These are phyloP conservation scores for Streptopelia turtur DNA, from an alignment of 2,797 vertebrate species.

Conservation along the genomic window DNA sequence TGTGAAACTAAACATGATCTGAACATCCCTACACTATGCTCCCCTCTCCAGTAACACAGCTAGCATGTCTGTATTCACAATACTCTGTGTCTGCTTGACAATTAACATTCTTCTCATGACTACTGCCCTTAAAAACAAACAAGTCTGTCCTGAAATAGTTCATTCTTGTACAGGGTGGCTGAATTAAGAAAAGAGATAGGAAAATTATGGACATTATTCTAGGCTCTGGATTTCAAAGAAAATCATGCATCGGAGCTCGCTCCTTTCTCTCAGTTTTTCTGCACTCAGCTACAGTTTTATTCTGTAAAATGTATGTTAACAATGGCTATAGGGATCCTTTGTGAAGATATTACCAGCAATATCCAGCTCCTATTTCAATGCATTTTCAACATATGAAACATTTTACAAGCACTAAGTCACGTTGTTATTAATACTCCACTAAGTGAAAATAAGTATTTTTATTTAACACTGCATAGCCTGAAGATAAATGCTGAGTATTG, in stretches of 20 bases:
- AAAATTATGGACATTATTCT: background rate
- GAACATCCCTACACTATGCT: background rate
- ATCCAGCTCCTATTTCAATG: background rate
- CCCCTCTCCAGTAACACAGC: background rate
- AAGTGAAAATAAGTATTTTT: slow-evolving; percentile 13
- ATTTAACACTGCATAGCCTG: slow-evolving; percentile 2
- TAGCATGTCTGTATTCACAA: background rate
- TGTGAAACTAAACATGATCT: background rate
- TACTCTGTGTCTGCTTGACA: background rate
- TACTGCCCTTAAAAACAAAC: background rate
- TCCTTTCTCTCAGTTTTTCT: background rate
- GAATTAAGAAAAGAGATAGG: background rate
- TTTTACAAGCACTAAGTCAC: background rate
- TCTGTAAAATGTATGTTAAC: background rate
- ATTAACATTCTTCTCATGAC: background rate
- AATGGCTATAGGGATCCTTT: background rate
- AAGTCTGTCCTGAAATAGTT: background rate
- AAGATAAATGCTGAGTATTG: background rate
- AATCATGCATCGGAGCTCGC: background rate
- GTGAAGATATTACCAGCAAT: background rate
- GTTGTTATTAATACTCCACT: background rate
- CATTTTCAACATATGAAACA: background rate
- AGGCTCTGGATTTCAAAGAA: background rate
- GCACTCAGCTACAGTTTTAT: background rate
- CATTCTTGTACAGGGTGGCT: background rate